These are phyloP conservation scores for Panzeria rudis DNA, from an alignment of 2,888 invertebrate genomes.

Conservation along the genomic window DNA sequence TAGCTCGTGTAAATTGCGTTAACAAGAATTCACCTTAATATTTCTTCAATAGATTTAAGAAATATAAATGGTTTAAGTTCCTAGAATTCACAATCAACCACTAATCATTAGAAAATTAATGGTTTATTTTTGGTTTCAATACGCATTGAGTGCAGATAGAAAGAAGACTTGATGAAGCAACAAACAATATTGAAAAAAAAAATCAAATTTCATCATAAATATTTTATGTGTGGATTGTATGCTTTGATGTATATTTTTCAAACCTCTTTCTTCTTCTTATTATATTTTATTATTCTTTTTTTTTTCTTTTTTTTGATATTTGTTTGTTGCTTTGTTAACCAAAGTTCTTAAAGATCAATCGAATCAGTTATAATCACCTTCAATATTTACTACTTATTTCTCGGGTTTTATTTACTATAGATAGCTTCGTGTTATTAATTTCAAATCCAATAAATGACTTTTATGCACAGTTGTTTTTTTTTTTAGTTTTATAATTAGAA, in stretches of 20 bases:
- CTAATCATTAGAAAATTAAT: constrained; percentile 65
- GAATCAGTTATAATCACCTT: background rate
- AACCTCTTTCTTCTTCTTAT: constrained; percentile 11
- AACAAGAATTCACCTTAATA: constrained; percentile 38
- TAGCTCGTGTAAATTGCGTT: constrained; percentile 16
- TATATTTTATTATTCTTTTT: no score
- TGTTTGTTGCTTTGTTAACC: constrained; percentile 19
- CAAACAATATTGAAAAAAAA: background rate
- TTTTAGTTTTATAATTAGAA: constrained; percentile 43
- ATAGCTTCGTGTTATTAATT: constrained; percentile 56
- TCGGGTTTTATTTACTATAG: constrained; percentile 19
- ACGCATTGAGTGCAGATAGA: background rate
- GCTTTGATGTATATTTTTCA: constrained; percentile 6
- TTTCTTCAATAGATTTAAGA: constrained; percentile 28
- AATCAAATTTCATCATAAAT: constrained; percentile 57
- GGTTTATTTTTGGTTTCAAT: constrained; percentile 31
- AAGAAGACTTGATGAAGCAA: background rate
- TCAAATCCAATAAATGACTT: constrained; percentile 65
- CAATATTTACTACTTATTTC: background rate
- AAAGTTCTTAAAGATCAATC: constrained; percentile 28
- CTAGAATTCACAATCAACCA: constrained; percentile 55
- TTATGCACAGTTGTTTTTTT: constrained; percentile 40
- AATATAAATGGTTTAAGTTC: constrained; percentile 34
- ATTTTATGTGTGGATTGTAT: constrained; percentile 35
- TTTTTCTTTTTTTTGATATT: background rate